Percentiles rank a stretch among this genome's conserved stretches.
These are phyloP conservation scores for Pseudoips prasinana DNA, from an alignment of 2,888 invertebrate species.

Conservation along the genomic window DNA sequence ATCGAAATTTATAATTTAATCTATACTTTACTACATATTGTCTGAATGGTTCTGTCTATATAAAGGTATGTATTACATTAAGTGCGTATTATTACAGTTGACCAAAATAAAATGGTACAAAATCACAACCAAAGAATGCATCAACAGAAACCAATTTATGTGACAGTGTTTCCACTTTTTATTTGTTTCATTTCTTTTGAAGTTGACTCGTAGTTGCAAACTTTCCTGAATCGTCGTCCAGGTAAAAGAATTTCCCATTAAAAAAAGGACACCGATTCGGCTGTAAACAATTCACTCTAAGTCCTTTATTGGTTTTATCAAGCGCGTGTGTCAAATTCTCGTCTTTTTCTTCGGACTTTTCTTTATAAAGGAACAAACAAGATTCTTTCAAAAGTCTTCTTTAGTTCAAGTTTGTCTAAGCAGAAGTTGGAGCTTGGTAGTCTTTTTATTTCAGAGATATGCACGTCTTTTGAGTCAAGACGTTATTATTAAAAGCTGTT, in stretches of 20 bases:
- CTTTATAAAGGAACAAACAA: slow-evolving; percentile 26
- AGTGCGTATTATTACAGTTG: too few species aligned
- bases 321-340: slow-evolving; percentile 57
- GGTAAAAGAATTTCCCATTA: slow-evolving; percentile 71
- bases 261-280: slow-evolving; percentile 69
- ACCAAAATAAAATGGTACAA: too few species aligned
- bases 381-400: slow-evolving; percentile 29
- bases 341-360: slow-evolving; percentile 20
- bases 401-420: slow-evolving; percentile 28
- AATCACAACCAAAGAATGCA: too few species aligned
- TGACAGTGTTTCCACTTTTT: slow-evolving; percentile 40
- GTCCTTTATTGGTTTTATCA: slow-evolving; percentile 70
- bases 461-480: slow-evolving; percentile 1
- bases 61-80: too few species aligned
- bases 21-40: too few species aligned
- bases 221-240: slow-evolving; percentile 50
- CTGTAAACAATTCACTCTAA: slow-evolving; percentile 62
- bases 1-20: too few species aligned
- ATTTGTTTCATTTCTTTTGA: slow-evolving; percentile 68
- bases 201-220: slow-evolving; percentile 51
- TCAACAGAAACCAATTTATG: slow-evolving; percentile 13
- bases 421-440: slow-evolving; percentile 19
- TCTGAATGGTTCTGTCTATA: too few species aligned
- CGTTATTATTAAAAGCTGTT: too few species aligned
- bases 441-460: slow-evolving; percentile 17